Evolutionary conservation across 2,113 vertebrate genomes (phyloP).

Genomic region (Nibea albiflora): DNA sequence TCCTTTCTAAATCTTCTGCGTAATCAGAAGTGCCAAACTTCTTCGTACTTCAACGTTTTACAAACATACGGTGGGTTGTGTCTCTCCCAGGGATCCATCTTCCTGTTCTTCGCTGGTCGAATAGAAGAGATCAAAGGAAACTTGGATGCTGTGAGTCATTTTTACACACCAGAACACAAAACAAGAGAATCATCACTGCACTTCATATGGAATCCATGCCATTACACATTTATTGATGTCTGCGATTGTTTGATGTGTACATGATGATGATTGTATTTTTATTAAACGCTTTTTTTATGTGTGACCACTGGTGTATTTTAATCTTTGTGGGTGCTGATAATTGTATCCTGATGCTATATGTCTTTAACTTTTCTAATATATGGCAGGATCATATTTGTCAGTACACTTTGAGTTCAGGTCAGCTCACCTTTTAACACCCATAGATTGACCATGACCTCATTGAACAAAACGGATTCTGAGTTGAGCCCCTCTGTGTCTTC

Average conservation of each 20-base stretch:
- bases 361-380: neutral
- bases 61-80: conserved; percentile 11
- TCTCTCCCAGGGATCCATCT: conserved; percentile 93
- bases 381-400: neutral
- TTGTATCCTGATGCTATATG: neutral
- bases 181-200: too few species aligned
- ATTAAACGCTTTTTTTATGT: neutral
- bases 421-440: too few species aligned
- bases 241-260: neutral
- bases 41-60: too few species aligned
- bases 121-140: conserved; percentile 98
- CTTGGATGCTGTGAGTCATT: conserved; percentile 89
- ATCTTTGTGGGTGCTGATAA: neutral
- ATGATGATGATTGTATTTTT: too few species aligned
- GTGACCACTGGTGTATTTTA: neutral
- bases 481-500: neutral
- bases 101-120: conserved; percentile 98
- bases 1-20: neutral
- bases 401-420: too few species aligned
- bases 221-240: neutral
- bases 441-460: too few species aligned
- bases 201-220: neutral
- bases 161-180: neutral
- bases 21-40: neutral
- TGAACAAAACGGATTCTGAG: neutral